A percentile compares a stretch with the other conserved stretches of the same genome.
These are phyloP conservation scores for Meleagris gallopavo DNA, from an alignment of 2,113 vertebrate genomes.

Conservation along the genomic window DNA sequence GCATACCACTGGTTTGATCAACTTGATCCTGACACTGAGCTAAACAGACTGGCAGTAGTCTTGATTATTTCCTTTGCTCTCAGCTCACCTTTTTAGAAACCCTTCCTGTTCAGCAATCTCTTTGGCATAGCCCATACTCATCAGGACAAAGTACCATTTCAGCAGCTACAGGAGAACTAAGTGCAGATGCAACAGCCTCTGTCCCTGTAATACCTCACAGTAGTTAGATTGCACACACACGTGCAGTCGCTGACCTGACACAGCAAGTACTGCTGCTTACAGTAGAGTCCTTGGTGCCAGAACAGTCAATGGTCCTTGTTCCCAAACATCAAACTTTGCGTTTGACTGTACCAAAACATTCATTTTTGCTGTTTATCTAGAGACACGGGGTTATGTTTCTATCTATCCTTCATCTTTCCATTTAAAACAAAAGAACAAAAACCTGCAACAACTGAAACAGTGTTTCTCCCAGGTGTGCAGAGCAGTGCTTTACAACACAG, in stretches of 20 bases:
- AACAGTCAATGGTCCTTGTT: neutral
- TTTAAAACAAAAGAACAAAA: neutral
- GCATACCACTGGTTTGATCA: no score
- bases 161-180: neutral
- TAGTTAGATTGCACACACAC: neutral
- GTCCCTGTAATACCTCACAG: neutral
- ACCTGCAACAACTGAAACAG: fast-evolving
- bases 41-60: neutral
- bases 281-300: neutral
- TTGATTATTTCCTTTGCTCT: neutral
- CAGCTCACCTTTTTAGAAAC: neutral
- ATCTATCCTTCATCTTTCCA: neutral
- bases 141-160: neutral
- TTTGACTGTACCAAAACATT: neutral
- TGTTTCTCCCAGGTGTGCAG: fast-evolving
- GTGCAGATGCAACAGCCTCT: neutral
- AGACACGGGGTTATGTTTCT: neutral
- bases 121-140: neutral
- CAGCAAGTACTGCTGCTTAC: neutral
- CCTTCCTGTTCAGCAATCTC: neutral
- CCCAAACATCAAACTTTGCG: neutral
- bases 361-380: neutral
- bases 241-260: no score
- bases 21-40: neutral
- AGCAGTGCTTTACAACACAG: fast-evolving